Percentiles rank a stretch among this genome's conserved stretches.
These are phyloP conservation scores for Alosa alosa DNA, from an alignment of 2,113 vertebrate genomes.

Conservation along the genomic window DNA sequence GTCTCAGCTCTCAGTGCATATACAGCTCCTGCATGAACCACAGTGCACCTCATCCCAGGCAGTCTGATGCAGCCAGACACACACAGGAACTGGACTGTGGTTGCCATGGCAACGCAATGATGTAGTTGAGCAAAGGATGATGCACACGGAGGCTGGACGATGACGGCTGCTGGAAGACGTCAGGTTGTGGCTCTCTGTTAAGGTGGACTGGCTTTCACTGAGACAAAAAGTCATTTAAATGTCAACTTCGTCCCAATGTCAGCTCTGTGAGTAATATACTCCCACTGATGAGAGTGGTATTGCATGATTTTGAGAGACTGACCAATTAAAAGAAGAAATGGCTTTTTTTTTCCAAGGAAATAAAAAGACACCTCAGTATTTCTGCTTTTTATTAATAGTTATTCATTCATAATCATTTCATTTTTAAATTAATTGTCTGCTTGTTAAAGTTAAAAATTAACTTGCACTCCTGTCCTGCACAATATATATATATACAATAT, in stretches of 20 bases:
- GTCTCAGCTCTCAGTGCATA: not conserved
- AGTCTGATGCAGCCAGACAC: slow-evolving; percentile 28
- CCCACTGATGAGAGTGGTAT: not conserved
- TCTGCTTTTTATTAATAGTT: not conserved
- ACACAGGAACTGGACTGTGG: slow-evolving; percentile 27
- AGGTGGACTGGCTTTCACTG: slow-evolving; percentile 46
- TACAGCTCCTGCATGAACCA: not conserved
- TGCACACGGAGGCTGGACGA: slow-evolving; percentile 48
- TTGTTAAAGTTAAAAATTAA: not conserved
- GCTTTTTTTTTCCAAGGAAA: not conserved
- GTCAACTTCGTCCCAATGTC: not conserved
- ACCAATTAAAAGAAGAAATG: not conserved
- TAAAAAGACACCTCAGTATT: not conserved
- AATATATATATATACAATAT: not conserved
- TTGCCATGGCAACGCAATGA: slow-evolving; percentile 51
- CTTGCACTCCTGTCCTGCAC: not conserved
- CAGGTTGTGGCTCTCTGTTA: slow-evolving; percentile 40
- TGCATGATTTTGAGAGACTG: not conserved
- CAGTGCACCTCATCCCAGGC: slow-evolving; percentile 11
- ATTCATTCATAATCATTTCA: not conserved
- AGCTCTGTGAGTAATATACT: not conserved
- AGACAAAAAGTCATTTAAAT: not conserved
- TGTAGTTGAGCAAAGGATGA: slow-evolving; percentile 45
- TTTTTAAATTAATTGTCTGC: not conserved
- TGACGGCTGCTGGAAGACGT: slow-evolving; percentile 38